phyloP scores from a whole-genome alignment of 2,797 vertebrate genomes.

The Micromesistius poutassou region DNA sequence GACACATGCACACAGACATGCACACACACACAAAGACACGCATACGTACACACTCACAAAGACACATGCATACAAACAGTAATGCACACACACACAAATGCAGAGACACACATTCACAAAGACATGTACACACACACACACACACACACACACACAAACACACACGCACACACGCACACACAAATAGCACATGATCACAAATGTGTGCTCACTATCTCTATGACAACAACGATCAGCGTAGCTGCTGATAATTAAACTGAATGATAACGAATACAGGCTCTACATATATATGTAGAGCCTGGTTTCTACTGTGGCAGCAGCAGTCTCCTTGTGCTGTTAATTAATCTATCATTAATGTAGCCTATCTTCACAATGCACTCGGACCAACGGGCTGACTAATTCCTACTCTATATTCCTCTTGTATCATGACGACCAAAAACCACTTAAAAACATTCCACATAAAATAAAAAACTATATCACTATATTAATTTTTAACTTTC shows the following conservation, averaged over 20 bases:
- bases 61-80: conserved; percentile 33
- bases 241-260: conserved; percentile 2
- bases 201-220: background rate
- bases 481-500: background rate
- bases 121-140: background rate
- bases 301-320: background rate
- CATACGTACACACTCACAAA: conserved; percentile 7
- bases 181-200: background rate
- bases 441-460: conserved; percentile 59
- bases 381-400: conserved; percentile 26
- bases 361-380: background rate
- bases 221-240: background rate
- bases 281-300: too few species aligned
- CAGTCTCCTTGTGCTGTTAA: background rate
- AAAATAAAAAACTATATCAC: conserved; percentile 16
- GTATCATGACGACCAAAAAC: conserved; percentile 50
- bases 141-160: conserved; percentile 12
- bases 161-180: conserved; percentile 5
- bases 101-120: background rate
- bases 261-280: background rate
- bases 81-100: background rate
- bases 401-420: conserved; percentile 35
- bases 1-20: conserved; percentile 13
- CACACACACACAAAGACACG: background rate
- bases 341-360: background rate